A percentile compares a stretch with the other conserved stretches of the same genome.
These are phyloP conservation scores for Myzus persicae DNA, from an alignment of 1,140 invertebrate genomes.

Conservation along the genomic window DNA sequence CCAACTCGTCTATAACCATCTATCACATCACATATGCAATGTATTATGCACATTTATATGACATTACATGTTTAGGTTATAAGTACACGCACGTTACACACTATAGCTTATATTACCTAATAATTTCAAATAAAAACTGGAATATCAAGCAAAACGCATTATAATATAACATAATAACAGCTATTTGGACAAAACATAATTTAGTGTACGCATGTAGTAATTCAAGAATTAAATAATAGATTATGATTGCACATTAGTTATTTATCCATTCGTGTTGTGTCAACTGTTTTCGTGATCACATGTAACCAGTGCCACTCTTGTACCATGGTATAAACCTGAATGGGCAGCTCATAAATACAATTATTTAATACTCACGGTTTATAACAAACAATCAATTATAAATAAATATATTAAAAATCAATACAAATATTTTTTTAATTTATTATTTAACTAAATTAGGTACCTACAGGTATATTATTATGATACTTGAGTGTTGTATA, in stretches of 20 bases:
- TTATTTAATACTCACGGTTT: not conserved
- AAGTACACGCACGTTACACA: not conserved
- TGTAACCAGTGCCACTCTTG: not conserved
- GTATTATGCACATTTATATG: not conserved
- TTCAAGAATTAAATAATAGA: not conserved
- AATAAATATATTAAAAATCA: not conserved
- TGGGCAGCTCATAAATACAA: not conserved
- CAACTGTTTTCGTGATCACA: not conserved
- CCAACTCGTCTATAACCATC: no score
- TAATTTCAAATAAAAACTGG: not conserved
- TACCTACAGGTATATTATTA: not conserved
- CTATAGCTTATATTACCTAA: not conserved
- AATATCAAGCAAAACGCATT: not conserved
- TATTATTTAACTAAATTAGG: not conserved
- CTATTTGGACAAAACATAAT: not conserved
- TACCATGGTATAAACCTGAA: not conserved
- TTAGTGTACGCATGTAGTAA: not conserved
- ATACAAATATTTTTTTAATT: not conserved
- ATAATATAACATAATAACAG: not conserved
- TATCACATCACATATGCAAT: no score
- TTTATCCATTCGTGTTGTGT: conserved; percentile 13
- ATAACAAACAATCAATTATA: not conserved
- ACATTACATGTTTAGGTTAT: not conserved
- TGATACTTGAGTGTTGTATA: not conserved
- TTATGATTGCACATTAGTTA: not conserved